Evolutionary conservation across 1,140 invertebrate species (phyloP).

Genomic region (Watersipora subatra): DNA sequence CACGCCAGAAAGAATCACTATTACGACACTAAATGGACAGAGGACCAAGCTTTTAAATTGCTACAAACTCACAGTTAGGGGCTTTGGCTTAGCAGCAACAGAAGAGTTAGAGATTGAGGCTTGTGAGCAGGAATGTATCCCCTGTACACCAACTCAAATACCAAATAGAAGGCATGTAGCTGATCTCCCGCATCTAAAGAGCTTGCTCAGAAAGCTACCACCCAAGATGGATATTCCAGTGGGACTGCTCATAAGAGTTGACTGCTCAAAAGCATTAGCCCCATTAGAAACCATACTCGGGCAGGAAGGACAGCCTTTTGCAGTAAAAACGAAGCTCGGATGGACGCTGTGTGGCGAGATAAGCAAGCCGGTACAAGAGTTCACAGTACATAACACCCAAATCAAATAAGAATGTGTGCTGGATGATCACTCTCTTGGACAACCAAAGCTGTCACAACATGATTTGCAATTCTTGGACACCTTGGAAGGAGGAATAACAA

Average conservation of each 20-base stretch:
- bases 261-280: background rate
- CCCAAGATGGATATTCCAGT: too few species aligned
- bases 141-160: background rate
- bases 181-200: background rate
- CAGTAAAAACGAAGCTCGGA: conserved; percentile 4
- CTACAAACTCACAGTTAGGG: too few species aligned
- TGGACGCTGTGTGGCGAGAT: conserved; percentile 6
- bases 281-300: conserved; percentile 5
- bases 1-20: too few species aligned
- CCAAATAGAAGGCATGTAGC: background rate
- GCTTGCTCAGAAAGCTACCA: too few species aligned
- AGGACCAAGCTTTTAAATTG: background rate
- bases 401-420: background rate
- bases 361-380: background rate
- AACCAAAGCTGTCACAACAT: background rate
- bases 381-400: background rate
- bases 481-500: background rate
- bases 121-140: background rate
- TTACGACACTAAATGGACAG: background rate
- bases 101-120: background rate
- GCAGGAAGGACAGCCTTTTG: conserved; percentile 3
- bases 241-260: conserved; percentile 5
- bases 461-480: background rate
- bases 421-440: background rate
- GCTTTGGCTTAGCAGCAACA: background rate